Base-by-base conservation (phyloP, 2,797 vertebrate genomes). In the Naso thynnoides region DNA sequence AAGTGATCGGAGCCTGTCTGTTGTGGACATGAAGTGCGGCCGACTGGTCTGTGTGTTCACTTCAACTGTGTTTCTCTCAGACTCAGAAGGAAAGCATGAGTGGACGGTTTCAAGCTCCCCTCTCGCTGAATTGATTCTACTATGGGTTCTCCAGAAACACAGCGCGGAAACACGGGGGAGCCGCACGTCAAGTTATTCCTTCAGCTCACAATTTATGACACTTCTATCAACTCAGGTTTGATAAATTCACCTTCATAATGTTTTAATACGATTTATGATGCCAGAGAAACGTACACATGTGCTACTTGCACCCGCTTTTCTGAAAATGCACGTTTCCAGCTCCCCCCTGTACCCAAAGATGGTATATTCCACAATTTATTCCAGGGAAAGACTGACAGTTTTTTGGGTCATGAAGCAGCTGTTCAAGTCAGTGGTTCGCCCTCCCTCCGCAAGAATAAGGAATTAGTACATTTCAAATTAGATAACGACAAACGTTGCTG, bases 341-440 rank as follows among this genome's bases (percentile, higher is more conserved):
- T 49, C 70, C 79, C 90, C 89, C 85, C 89, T 87, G 89, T 86
- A 84, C 86, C 86, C 57, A 59, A 78, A 86, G 72, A 82, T 96
- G 93, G 93, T 94, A 89, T 89, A 89, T 92, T 95, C 95, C 95
- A 96, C 95, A 95, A 95, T 96, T 96, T 96, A 95, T 96, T 96
- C 95, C 95, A 94, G 95, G 95, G 94, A 96, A 96, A 96, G 95
- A 96, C 95, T 96, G 95, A 96, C 95, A 96, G 95, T 96, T 96
- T 96, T 95, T 96, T 96, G 95, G 95, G 95, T 96, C 95, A 96
- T 95, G 95, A 95, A 96, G 95, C 95, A 95, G 95, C 95, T 95
- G 94, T 95, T 96, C 90, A 93, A 94, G 93, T 94, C 94, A 94
- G 88, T 85, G 91, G 91, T 79, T 89, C 79, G 68, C 55, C 91